Conservation (phyloP, 1,140 invertebrate species). For the Contarinia nasturtii region DNA sequence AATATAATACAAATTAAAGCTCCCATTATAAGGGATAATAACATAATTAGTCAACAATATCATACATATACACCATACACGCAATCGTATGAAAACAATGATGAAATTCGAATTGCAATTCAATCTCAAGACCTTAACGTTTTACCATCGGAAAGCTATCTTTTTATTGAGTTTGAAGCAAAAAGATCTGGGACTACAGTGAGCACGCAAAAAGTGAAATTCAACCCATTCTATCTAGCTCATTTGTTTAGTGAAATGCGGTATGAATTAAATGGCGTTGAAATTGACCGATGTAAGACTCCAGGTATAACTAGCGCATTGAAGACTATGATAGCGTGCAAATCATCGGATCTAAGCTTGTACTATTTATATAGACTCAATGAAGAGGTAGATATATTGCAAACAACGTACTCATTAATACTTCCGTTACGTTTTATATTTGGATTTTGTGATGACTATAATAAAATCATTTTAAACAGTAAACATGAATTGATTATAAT, state of each 20-base stretch:
- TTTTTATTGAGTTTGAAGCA: no score
- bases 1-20: no score
- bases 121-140: slow-evolving; percentile 18
- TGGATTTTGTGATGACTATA: slow-evolving; percentile 26
- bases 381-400: background rate
- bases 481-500: slow-evolving; percentile 25
- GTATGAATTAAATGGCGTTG: no score
- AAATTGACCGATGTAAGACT: slow-evolving; percentile 23
- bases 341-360: no score
- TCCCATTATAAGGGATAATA: no score
- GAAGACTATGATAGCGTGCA: no score
- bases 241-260: slow-evolving; percentile 24
- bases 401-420: slow-evolving; percentile 14
- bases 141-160: slow-evolving; percentile 12
- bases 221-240: slow-evolving; percentile 18
- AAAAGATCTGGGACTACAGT: no score
- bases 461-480: slow-evolving; percentile 22
- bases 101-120: slow-evolving; percentile 16
- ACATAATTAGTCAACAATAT: slow-evolving; percentile 15
- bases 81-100: slow-evolving; percentile 13
- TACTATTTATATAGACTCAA: no score
- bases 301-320: slow-evolving; percentile 20
- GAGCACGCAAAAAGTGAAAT: no score
- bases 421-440: slow-evolving; percentile 20
- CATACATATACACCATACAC: slow-evolving; percentile 11